Evolutionary conservation across 2,888 invertebrate genomes (phyloP), one percentile per base, ranked within the genome.

Genomic region (Itoplectis maculator): DNA sequence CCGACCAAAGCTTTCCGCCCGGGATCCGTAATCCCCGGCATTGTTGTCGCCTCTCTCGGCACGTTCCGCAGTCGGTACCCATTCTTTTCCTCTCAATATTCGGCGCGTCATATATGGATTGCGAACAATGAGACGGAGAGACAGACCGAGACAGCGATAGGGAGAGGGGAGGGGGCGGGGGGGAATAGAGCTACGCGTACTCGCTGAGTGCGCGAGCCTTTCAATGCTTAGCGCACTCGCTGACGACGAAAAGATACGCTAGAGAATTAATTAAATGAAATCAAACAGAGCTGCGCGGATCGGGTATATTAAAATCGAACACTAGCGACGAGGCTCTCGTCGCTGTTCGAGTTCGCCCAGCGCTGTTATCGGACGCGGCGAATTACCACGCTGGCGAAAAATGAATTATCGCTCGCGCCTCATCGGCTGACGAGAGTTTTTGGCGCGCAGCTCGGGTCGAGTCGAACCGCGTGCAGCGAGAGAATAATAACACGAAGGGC

Each of bases 71-170:
- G n/a, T n/a, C n/a, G n/a, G n/a, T n/a, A n/a, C n/a, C 51, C 11
- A 51, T 49, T 45, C 20, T 69, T 61, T 77, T 47, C 20, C 35
- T 37, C 23, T 56, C 76, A 59, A 69, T 59, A 70, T 23, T 40
- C 20, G 23, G 37, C 29, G 47, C 45, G 8, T 20, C 5, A 20
- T 29, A 5, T 29, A 29, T 40, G 23, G 69, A 70, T 56, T n/a
- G 42, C 18, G 56, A 72, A 72, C 35, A 78, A 78, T 72, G 35
- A 40, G 40, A n/a, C n/a, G n/a, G n/a, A n/a, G n/a, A n/a, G n/a
- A n/a, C n/a, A n/a, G n/a, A n/a, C n/a, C n/a, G n/a, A n/a, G 49
- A 29, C 23, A 23, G 13, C 13, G 6, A 40, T 2, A 29, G 29
- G 5, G 29, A 29, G 29, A 29, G 29, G 5, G 29, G 5, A 5